Base-by-base conservation (phyloP, 2,113 vertebrate species). In the Lutjanus erythropterus region DNA sequence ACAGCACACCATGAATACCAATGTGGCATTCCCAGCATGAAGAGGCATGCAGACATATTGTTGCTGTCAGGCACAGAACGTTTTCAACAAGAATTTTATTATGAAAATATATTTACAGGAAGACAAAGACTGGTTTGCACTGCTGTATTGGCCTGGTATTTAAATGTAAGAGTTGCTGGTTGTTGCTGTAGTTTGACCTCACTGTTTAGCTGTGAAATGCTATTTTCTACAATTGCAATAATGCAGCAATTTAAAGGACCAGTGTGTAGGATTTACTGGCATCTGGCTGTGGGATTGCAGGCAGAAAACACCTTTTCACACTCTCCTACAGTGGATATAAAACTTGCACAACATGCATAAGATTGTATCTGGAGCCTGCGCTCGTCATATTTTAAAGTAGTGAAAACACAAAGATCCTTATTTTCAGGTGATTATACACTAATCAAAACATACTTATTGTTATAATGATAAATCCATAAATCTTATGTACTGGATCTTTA, bases 1-100 rank as follows among this genome's bases (percentile, higher is more conserved):
- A 18, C 42, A 76, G 60, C 58, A 12, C 56, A 23, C 44, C 18
- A 61, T 90, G 91, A 91, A 93, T 93, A 91, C 69, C 62, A 93
- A 92, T 91, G 80, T 81, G 69, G 44, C 31, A 41, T 60, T 76
- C 65, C 52, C 77, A 80, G 67, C 75, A 35, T 46, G 56, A 79
- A 50, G 62, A 82, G 35, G 68, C 62, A 47, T 69, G 64, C 71
- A 82, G 64, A 73, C 68, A 80, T 64, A 78, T 27, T 79, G 80
- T 78, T 58, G 77, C 71, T 88, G 86, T 87, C 68, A 58, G 65
- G 21, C 4, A 1, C n/a, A 69, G 56, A 72, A 56, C 62, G 62
- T 70, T 84, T 89, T 61, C 19, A 53, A 37, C 31, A 67, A 46
- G 50, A 56, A 65, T 19, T 15, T 11, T 6, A 29, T 8, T 27